A percentile compares a stretch with the other conserved stretches of the same genome.
Conservation (phyloP, 2,888 invertebrate species). For the Seladonia tumulorum region DNA sequence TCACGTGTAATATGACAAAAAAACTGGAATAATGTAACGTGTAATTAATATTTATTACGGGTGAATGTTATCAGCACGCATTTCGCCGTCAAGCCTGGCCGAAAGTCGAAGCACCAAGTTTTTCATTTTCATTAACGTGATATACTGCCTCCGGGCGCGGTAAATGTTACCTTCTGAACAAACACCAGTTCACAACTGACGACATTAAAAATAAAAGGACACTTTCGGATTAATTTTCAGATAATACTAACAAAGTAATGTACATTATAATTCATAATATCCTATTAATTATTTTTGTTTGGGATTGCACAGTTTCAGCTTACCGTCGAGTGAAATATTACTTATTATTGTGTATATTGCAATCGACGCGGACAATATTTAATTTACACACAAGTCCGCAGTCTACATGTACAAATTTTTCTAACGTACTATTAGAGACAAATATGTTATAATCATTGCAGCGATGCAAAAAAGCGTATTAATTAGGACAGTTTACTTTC, state of each 20-base stretch:
- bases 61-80: background rate
- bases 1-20: conserved; percentile 55
- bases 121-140: conserved; percentile 6
- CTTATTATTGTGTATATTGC: background rate
- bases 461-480: background rate
- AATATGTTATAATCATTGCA: too few relatives aligned
- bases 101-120: background rate
- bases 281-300: too few relatives aligned
- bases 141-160: background rate
- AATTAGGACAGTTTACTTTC: background rate
- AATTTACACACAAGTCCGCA: too few relatives aligned
- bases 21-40: conserved; percentile 34
- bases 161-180: background rate
- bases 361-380: too few relatives aligned
- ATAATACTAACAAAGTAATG: background rate
- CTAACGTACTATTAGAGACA: too few relatives aligned
- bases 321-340: background rate
- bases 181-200: background rate
- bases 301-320: too few relatives aligned
- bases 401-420: too few relatives aligned
- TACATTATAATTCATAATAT: background rate
- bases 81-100: background rate
- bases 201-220: background rate
- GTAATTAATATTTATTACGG: conserved; percentile 16
- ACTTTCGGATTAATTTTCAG: background rate